Evolutionary conservation across 2,113 vertebrate genomes (phyloP).

Genomic region (Apteryx owenii): DNA sequence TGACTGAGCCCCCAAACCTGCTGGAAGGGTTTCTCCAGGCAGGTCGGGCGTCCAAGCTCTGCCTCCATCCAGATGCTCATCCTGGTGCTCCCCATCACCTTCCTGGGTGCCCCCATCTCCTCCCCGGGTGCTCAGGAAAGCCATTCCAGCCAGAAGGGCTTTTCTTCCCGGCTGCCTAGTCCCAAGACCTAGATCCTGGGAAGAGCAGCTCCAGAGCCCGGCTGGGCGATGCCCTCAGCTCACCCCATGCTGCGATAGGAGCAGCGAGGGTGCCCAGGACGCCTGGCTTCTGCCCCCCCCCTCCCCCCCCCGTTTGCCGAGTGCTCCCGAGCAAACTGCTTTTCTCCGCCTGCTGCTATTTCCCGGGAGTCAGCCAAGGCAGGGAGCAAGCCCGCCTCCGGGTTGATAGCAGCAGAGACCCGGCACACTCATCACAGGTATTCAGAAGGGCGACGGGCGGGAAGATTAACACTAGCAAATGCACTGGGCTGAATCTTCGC

Average conservation of each 20-base stretch:
- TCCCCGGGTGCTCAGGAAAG: too few relatives aligned
- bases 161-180: background rate
- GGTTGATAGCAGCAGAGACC: background rate
- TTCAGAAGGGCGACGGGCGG: too few relatives aligned
- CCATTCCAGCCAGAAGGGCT: too few relatives aligned
- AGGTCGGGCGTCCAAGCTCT: too few relatives aligned
- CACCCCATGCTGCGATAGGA: background rate
- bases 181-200: background rate
- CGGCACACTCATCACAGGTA: background rate
- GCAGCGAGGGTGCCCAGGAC: too few relatives aligned
- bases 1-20: background rate
- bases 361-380: background rate
- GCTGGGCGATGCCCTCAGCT: background rate
- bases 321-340: background rate
- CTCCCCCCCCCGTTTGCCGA: background rate
- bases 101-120: too few relatives aligned
- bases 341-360: background rate
- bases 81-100: background rate
- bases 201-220: accelerated
- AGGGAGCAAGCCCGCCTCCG: background rate
- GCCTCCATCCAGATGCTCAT: background rate
- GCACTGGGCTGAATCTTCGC: background rate
- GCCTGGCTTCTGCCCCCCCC: background rate
- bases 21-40: background rate
- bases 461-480: background rate